Evolutionary conservation across 1,140 invertebrate genomes (phyloP).

Genomic region (Oncopodura yosiiana): DNA sequence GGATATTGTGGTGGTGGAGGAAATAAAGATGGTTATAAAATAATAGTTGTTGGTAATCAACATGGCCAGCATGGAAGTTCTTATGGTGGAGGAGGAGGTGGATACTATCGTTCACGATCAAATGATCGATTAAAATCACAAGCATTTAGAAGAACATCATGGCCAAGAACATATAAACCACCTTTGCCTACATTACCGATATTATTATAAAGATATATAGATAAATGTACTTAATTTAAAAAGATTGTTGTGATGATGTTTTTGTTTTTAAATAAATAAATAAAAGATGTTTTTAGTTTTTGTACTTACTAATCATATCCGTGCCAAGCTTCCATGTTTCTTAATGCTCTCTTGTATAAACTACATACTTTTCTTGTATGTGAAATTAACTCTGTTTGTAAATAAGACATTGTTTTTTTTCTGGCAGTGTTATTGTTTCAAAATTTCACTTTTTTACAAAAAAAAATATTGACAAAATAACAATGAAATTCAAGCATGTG

Average conservation of each 20-base stretch:
- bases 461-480: too few relatives aligned
- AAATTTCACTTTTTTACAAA: too few relatives aligned
- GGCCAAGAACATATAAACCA: slow-evolving; percentile 1
- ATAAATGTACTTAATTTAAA: too few relatives aligned
- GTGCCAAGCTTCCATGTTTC: slow-evolving; percentile 51
- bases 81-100: slow-evolving; percentile 4
- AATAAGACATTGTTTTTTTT: slow-evolving; percentile 36
- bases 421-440: too few relatives aligned
- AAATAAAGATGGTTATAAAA: too few relatives aligned
- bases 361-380: slow-evolving; percentile 61
- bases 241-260: too few relatives aligned
- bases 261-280: slow-evolving; percentile 5
- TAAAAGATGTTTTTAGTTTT: slow-evolving; percentile 5
- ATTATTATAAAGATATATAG: not conserved
- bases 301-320: slow-evolving; percentile 45
- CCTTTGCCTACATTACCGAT: not conserved
- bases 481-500: too few relatives aligned
- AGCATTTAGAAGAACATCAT: not conserved
- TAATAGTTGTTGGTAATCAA: too few relatives aligned
- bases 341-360: slow-evolving; percentile 56
- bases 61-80: too few relatives aligned
- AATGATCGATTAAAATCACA: not conserved
- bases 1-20: too few relatives aligned
- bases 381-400: slow-evolving; percentile 39
- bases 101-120: not conserved